phyloP scores from a whole-genome alignment of 2,113 vertebrate genomes.

The Rhombomys opimus region DNA sequence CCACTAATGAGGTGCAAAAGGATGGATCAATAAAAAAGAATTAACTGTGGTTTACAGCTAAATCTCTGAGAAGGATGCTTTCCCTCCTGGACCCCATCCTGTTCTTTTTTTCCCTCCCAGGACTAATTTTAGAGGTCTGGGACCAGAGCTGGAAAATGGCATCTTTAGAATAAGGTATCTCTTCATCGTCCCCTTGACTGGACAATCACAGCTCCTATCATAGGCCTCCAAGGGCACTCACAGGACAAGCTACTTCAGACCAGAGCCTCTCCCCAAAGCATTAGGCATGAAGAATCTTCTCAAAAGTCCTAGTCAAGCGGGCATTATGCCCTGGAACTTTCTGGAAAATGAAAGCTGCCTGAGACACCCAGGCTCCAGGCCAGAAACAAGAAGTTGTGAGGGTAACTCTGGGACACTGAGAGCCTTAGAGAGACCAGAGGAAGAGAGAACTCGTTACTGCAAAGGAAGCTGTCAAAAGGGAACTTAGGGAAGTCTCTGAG shows the following conservation, averaged over 20 bases:
- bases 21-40: constrained; percentile 2
- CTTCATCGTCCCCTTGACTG: neutral
- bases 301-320: constrained; percentile 32
- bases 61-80: neutral
- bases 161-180: neutral
- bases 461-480: neutral
- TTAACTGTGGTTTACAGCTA: neutral
- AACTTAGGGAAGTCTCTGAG: neutral
- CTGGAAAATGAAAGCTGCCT: constrained; percentile 41
- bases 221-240: neutral
- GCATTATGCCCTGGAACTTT: neutral
- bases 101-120: neutral
- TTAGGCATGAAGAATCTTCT: constrained; percentile 21
- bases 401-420: constrained; percentile 19
- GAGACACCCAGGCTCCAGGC: constrained; percentile 20
- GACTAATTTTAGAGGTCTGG: neutral
- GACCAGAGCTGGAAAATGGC: neutral
- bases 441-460: neutral
- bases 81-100: neutral
- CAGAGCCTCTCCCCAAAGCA: neutral
- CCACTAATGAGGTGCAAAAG: constrained; percentile 18
- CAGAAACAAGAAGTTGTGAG: constrained; percentile 29
- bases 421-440: neutral
- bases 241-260: neutral
- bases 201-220: fast-evolving